These are phyloP conservation scores for Himantopus leucocephalus DNA, from an alignment of 2,113 vertebrate genomes.

Conservation along the genomic window DNA sequence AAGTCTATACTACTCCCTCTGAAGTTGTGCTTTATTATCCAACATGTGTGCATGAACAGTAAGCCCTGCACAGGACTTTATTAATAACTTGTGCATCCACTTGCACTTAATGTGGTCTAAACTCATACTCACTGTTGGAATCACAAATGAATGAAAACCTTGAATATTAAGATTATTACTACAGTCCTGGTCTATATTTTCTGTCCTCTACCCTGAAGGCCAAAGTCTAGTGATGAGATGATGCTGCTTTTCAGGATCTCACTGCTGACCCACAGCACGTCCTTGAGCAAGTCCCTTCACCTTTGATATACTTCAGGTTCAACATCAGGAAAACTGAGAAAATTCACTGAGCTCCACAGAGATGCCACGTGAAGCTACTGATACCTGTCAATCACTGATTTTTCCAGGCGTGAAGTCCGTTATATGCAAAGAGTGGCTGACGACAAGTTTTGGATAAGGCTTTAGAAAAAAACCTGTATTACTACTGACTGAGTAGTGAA, in stretches of 20 bases:
- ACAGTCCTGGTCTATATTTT: background rate
- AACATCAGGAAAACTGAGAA: background rate
- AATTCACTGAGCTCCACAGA: background rate
- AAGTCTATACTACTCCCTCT: background rate
- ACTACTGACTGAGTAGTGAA: background rate
- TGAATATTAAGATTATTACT: background rate
- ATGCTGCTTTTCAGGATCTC: background rate
- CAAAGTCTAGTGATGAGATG: background rate
- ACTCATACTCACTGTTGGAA: background rate
- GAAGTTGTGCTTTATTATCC: background rate
- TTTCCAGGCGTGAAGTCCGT: background rate
- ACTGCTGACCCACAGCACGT: background rate
- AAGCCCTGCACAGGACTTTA: background rate
- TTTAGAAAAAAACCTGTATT: background rate
- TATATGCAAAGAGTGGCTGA: background rate
- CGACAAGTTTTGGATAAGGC: background rate
- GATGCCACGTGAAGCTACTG: background rate
- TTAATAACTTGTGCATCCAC: background rate
- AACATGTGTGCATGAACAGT: rapidly evolving
- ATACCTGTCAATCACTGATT: background rate
- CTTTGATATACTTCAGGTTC: background rate
- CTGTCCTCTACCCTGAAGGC: background rate
- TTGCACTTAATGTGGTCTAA: background rate
- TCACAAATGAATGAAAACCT: background rate
- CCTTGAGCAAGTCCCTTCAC: background rate